These are phyloP conservation scores for Scytalopus superciliaris DNA, from an alignment of 2,113 vertebrate species.

Conservation along the genomic window DNA sequence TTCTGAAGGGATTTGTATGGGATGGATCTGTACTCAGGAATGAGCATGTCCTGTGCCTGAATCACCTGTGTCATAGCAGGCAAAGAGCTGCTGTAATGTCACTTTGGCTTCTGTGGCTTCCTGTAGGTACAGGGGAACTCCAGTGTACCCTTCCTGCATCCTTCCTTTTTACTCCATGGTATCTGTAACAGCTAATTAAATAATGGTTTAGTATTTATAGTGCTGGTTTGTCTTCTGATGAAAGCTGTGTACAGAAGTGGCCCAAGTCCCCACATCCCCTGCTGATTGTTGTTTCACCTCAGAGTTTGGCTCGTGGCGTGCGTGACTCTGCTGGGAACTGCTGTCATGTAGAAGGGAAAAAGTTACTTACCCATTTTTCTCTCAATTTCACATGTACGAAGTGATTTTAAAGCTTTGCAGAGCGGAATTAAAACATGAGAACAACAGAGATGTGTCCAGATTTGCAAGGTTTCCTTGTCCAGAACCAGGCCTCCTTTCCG, in stretches of 20 bases:
- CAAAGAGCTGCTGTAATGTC: background rate
- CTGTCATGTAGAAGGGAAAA: background rate
- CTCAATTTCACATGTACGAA: background rate
- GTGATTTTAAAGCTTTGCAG: background rate
- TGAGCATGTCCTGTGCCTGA: background rate
- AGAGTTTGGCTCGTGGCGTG: background rate
- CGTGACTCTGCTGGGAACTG: background rate
- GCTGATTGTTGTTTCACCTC: background rate
- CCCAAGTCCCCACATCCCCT: background rate
- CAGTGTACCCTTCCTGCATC: background rate
- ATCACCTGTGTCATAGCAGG: background rate
- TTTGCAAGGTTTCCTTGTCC: background rate
- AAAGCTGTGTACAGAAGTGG: background rate
- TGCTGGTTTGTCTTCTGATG: background rate
- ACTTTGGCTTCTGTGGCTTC: background rate
- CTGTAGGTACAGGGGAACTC: background rate
- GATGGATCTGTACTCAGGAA: background rate
- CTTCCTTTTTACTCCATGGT: background rate
- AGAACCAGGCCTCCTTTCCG: background rate
- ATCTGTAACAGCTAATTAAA: background rate
- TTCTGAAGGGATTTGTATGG: slow-evolving; percentile 28
- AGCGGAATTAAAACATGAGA: background rate
- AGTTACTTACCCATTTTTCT: background rate
- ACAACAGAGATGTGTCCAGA: background rate
- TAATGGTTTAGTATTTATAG: background rate